Evolutionary conservation across 2,797 vertebrate genomes (phyloP).

Genomic region (Chelmon rostratus): DNA sequence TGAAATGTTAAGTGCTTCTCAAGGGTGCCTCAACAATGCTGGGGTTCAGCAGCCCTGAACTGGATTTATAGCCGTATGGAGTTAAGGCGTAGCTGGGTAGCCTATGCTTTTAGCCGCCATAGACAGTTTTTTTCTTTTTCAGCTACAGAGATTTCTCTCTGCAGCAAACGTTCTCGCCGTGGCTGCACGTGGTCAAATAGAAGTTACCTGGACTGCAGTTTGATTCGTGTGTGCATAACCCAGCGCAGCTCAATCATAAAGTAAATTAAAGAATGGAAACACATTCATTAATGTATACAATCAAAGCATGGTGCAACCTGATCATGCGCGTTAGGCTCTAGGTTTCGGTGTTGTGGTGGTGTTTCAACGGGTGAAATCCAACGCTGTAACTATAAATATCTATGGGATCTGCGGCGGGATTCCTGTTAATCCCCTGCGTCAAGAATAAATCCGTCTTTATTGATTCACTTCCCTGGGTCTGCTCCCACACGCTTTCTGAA

Average conservation of each 20-base stretch:
- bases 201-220: background rate
- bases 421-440: background rate
- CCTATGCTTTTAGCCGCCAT: background rate
- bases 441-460: conserved; percentile 16
- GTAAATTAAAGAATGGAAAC: background rate
- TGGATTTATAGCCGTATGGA: background rate
- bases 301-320: background rate
- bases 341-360: background rate
- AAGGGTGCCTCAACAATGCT: background rate
- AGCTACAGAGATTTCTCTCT: background rate
- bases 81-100: background rate
- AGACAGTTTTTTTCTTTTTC: too few species aligned
- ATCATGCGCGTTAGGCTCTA: background rate
- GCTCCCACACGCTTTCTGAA: conserved; percentile 5
- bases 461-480: background rate
- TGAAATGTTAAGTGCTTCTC: background rate
- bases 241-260: background rate
- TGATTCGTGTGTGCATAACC: background rate
- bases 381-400: background rate
- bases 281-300: background rate
- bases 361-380: background rate
- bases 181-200: background rate
- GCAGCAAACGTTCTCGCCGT: background rate
- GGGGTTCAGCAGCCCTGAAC: background rate
- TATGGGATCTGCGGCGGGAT: background rate